These are phyloP conservation scores for Ctenopoma multispine DNA, from an alignment of 2,797 vertebrate genomes.

Conservation along the genomic window DNA sequence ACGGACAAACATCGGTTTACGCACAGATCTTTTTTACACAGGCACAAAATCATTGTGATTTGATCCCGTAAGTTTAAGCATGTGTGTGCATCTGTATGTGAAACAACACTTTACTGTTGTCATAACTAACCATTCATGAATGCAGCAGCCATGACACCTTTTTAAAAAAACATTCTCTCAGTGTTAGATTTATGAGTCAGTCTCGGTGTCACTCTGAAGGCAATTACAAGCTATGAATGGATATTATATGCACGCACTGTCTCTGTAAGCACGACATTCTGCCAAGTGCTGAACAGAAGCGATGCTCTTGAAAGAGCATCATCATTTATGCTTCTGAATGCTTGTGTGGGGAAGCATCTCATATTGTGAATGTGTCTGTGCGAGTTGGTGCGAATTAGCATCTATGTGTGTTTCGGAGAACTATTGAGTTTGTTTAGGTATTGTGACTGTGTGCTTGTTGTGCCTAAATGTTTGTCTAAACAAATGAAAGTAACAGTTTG, in stretches of 20 bases:
- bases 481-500: slow-evolving; percentile 41
- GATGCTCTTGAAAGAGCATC: slow-evolving; percentile 74
- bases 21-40: no score
- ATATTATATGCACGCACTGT: slow-evolving; percentile 77
- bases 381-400: slow-evolving; percentile 41
- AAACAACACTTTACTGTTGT: slow-evolving; percentile 49
- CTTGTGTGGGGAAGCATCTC: slow-evolving; percentile 55
- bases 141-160: slow-evolving; percentile 61
- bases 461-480: slow-evolving; percentile 51
- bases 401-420: slow-evolving; percentile 43
- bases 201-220: slow-evolving; percentile 79
- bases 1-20: no score
- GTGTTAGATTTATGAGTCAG: slow-evolving; percentile 80
- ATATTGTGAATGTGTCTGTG: slow-evolving; percentile 31
- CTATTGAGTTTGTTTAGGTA: slow-evolving; percentile 29
- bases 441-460: slow-evolving; percentile 33
- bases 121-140: slow-evolving; percentile 74
- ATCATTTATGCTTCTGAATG: slow-evolving; percentile 77
- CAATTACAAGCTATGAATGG: slow-evolving; percentile 84
- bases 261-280: slow-evolving; percentile 68
- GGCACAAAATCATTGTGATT: no score
- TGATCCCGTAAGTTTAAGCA: slow-evolving; percentile 2
- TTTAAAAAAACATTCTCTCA: slow-evolving; percentile 65
- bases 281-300: slow-evolving; percentile 77
- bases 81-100: slow-evolving; percentile 12